These are phyloP conservation scores for Pseudomyrmex gracilis DNA, from an alignment of 1,140 invertebrate genomes.

Conservation along the genomic window DNA sequence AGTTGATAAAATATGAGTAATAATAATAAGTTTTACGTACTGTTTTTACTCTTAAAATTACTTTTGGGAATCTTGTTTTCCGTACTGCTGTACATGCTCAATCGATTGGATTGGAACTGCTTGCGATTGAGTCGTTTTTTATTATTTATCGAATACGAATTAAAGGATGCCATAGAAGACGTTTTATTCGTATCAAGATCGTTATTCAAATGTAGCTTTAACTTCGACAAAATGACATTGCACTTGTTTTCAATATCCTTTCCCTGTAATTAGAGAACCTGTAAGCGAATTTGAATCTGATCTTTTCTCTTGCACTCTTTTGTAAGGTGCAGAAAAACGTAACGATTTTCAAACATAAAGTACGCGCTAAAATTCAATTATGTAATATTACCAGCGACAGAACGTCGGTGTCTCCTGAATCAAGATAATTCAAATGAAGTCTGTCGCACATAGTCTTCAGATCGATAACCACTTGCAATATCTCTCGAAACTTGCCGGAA, in stretches of 20 bases:
- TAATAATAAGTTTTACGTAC: constrained; percentile 66
- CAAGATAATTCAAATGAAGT: constrained; percentile 79
- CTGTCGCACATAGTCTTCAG: constrained; percentile 79
- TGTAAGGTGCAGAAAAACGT: not conserved
- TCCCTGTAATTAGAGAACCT: constrained; percentile 71
- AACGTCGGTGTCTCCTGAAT: constrained; percentile 77
- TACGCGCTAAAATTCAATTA: constrained; percentile 46
- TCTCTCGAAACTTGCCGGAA: constrained; percentile 80
- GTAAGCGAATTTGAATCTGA: constrained; percentile 28
- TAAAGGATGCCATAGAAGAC: constrained; percentile 70
- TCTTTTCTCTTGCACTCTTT: not conserved
- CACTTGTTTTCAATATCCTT: constrained; percentile 79
- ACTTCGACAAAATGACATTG: constrained; percentile 78
- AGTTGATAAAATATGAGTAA: constrained; percentile 11
- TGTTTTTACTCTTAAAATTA: constrained; percentile 64
- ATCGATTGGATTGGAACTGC: constrained; percentile 67
- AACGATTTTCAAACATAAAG: not conserved
- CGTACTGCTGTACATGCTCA: constrained; percentile 77
- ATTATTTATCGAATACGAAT: constrained; percentile 55
- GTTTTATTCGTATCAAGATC: constrained; percentile 66
- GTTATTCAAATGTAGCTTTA: constrained; percentile 77
- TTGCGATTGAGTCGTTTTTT: constrained; percentile 69
- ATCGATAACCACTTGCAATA: constrained; percentile 79
- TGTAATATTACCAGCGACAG: constrained; percentile 73
- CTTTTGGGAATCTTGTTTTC: constrained; percentile 73